Percentiles rank a stretch among this genome's conserved stretches.
phyloP scores from a whole-genome alignment of 1,140 invertebrate species.

The Diachasmimorpha longicaudata region DNA sequence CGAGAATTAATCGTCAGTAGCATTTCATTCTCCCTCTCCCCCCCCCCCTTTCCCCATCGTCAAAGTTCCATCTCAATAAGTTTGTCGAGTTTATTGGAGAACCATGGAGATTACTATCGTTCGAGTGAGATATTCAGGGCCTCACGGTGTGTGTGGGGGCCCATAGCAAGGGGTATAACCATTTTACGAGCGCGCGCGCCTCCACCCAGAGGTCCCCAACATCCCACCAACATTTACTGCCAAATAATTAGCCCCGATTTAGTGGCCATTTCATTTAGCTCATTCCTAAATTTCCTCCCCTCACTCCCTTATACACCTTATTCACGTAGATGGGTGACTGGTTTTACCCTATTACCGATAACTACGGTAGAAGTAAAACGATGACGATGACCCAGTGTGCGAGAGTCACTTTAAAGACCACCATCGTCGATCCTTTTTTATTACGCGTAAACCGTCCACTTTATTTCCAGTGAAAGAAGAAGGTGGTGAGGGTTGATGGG shows the following conservation, averaged over 20 bases:
- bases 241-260: slow-evolving; percentile 62
- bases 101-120: slow-evolving; percentile 30
- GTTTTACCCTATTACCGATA: slow-evolving; percentile 36
- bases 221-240: slow-evolving; percentile 45
- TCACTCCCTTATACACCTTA: neutral
- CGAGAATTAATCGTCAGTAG: neutral
- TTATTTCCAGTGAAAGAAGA: slow-evolving; percentile 42
- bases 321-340: neutral
- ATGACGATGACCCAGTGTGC: slow-evolving; percentile 10
- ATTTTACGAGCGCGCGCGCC: slow-evolving; percentile 52
- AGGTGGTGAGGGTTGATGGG: too few relatives aligned
- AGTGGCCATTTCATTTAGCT: slow-evolving; percentile 56
- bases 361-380: slow-evolving; percentile 19
- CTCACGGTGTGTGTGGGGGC: slow-evolving; percentile 14
- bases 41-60: too few relatives aligned
- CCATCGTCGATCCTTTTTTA: slow-evolving; percentile 52
- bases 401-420: slow-evolving; percentile 40
- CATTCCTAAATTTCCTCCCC: slow-evolving; percentile 20
- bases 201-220: slow-evolving; percentile 29
- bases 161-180: slow-evolving; percentile 27
- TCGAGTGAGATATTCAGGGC: slow-evolving; percentile 32
- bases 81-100: slow-evolving; percentile 44
- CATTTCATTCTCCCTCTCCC: neutral
- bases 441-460: slow-evolving; percentile 58
- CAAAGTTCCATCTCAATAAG: slow-evolving; percentile 29